Percentiles rank a stretch among this genome's conserved stretches.
These are phyloP conservation scores for Sakesphorus luctuosus DNA, from an alignment of 2,113 vertebrate species.

Conservation along the genomic window DNA sequence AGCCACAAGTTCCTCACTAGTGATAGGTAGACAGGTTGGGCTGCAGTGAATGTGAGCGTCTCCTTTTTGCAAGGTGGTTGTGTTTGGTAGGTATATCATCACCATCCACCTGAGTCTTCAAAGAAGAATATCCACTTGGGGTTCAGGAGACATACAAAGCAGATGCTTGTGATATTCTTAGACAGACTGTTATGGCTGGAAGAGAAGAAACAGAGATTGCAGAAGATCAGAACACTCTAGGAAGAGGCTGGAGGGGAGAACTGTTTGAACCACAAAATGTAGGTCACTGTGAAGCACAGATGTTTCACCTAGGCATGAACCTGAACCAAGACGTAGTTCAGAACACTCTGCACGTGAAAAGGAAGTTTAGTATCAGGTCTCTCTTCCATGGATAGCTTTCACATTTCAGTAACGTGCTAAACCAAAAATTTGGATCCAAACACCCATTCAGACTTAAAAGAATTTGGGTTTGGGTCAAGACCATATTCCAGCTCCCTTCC, in stretches of 20 bases:
- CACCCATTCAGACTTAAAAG: not conserved
- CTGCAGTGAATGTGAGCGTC: not conserved
- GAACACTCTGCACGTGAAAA: accelerated
- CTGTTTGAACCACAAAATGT: not conserved
- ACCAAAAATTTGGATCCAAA: not conserved
- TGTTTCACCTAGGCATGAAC: not conserved
- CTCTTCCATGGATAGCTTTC: not conserved
- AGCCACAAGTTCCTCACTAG: not conserved
- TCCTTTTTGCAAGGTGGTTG: not conserved
- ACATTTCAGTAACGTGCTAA: not conserved
- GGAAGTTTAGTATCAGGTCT: not conserved
- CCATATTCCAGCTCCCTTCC: not conserved
- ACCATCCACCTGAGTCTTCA: not conserved
- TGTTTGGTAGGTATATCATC: not conserved
- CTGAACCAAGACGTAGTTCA: not conserved
- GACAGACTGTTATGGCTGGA: not conserved
- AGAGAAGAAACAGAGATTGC: not conserved
- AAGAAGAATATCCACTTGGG: not conserved
- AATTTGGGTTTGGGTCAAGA: not conserved
- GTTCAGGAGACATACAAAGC: not conserved
- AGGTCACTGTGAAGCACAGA: not conserved
- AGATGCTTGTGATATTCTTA: not conserved
- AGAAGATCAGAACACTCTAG: not conserved
- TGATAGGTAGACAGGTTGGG: not conserved
- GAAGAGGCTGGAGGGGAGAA: not conserved